phyloP scores from a whole-genome alignment of 2,888 invertebrate species.

The Tupiocoris notatus region DNA sequence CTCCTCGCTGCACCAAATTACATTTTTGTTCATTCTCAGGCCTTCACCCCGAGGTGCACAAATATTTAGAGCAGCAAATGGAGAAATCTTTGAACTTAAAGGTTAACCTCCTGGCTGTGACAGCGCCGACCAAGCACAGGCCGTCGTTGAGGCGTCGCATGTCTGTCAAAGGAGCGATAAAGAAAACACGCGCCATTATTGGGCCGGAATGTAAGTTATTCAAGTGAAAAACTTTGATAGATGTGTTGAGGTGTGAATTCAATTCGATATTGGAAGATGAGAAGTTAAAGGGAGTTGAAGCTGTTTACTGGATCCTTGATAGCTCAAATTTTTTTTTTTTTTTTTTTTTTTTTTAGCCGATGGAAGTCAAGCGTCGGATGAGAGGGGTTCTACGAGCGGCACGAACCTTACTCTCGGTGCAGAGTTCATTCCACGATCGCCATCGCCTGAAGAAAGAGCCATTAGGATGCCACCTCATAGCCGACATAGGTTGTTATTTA shows the following conservation, averaged over 20 bases:
- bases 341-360: conserved; percentile 5
- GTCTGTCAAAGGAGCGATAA: conserved; percentile 90
- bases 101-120: conserved; percentile 64
- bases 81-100: conserved; percentile 76
- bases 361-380: conserved; percentile 27
- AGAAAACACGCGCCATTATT: conserved; percentile 89
- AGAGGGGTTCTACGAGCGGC: conserved; percentile 3
- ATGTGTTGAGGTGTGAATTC: too few species aligned
- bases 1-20: too few species aligned
- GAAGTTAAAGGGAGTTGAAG: too few species aligned
- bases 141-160: conserved; percentile 55
- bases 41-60: conserved; percentile 77
- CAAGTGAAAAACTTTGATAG: not conserved
- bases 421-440: conserved; percentile 21
- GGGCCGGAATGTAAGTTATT: conserved; percentile 73
- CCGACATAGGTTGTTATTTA: conserved; percentile 25
- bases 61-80: conserved; percentile 82
- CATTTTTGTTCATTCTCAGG: conserved; percentile 61
- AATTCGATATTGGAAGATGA: not conserved
- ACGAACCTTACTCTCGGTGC: conserved; percentile 9
- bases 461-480: conserved; percentile 39
- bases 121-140: conserved; percentile 51
- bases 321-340: too few species aligned
- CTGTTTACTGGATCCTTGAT: too few species aligned
- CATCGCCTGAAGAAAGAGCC: conserved; percentile 34